phyloP scores from a whole-genome alignment of 2,113 vertebrate genomes.

The Psilopsiagon aymara region DNA sequence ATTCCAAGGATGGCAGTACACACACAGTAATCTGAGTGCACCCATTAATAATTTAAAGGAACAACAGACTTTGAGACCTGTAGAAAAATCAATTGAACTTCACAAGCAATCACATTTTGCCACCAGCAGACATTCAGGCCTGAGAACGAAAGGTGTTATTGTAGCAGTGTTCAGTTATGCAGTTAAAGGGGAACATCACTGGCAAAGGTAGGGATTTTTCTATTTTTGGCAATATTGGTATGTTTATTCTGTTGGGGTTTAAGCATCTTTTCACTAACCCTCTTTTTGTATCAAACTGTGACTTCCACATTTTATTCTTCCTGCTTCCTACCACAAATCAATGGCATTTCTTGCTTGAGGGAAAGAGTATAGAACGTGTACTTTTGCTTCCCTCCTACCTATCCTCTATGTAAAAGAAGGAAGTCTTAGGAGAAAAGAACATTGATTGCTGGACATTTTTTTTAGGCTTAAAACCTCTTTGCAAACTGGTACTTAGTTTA shows the following conservation, averaged over 20 bases:
- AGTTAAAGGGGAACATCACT: background rate
- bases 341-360: background rate
- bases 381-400: background rate
- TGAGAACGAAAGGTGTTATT: background rate
- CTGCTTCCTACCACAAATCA: background rate
- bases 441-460: background rate
- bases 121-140: background rate
- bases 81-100: slow-evolving; percentile 31
- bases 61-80: background rate
- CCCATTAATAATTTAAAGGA: slow-evolving; percentile 27
- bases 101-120: background rate
- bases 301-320: background rate
- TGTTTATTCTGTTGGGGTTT: background rate
- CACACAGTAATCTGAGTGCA: background rate
- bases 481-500: background rate
- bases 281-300: background rate
- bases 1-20: background rate
- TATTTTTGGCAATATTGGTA: background rate
- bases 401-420: background rate
- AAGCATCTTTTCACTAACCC: background rate
- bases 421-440: background rate
- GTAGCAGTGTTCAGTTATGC: background rate
- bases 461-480: background rate
- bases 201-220: background rate
- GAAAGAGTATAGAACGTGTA: background rate